Base-by-base conservation (phyloP, 2,888 invertebrate genomes). In the Zelleria hepariella region DNA sequence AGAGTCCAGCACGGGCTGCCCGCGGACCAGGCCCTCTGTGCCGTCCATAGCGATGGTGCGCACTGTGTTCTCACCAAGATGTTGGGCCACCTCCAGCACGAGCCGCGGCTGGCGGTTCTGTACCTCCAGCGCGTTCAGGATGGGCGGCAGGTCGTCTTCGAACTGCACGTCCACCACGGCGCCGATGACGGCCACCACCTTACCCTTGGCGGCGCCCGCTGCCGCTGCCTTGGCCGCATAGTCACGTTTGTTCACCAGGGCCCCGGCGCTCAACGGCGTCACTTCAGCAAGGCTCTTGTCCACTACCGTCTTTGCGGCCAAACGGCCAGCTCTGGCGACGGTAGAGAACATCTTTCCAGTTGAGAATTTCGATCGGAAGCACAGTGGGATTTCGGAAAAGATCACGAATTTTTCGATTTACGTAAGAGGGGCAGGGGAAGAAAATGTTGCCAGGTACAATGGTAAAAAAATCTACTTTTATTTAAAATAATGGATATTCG, bases 141-240 rank as follows among this genome's bases (percentile, higher is more conserved):
- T 98, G 8, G 96, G 96, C 32, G 98, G 98, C 60, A 98, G 89
- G 23, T 91, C 89, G 61, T 94, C 94, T 58, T 97, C 97, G 74
- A 98, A 98, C 80, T 98, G 97, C 0, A 97, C 97, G 78, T 98
- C 98, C 49, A 98, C 98, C 64, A 98, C 98, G 78, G 98, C 98
- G 92, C 98, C 98, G 80, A 98, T 98, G 62, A 98, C 98, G 59
- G 98, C 97, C 49, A 97, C 96, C 65, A 98, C 92, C 80, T 90
- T 92, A 69, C 95, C 95, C 71, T 90, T 78, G 23, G 83, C 79
- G 56, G 71, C 75, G 20, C 70, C 78, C 58, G 74, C 72, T 26
- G 49, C 65, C 67, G 71, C 81, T 52, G 91, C 90, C 76, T 85
- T 79, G 27, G 78, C 80, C 52, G 91, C 90, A 77, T 85, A 86